A percentile compares a stretch with the other conserved stretches of the same genome.
phyloP scores from a whole-genome alignment of 1,140 invertebrate species.

The Choristoneura fumiferana region DNA sequence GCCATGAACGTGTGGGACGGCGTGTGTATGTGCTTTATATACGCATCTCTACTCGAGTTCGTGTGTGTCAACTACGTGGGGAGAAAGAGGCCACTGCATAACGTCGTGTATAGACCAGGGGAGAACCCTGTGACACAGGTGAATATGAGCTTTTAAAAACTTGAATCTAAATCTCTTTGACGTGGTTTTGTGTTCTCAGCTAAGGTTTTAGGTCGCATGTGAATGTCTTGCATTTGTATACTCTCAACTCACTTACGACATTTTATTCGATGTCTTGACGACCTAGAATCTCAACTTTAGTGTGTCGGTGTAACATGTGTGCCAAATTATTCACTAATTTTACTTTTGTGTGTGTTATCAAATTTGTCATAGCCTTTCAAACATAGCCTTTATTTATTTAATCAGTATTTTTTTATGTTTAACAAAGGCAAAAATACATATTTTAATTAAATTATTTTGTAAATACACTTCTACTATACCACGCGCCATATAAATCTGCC shows the following conservation, averaged over 20 bases:
- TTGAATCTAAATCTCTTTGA: constrained; percentile 7
- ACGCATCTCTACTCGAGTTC: constrained; percentile 94
- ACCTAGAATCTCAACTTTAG: constrained; percentile 1
- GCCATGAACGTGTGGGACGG: constrained; percentile 98
- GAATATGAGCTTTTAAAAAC: constrained; percentile 57
- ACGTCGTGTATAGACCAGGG: constrained; percentile 92
- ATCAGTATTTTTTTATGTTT: too few relatives aligned
- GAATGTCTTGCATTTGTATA: neutral
- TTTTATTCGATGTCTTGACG: neutral
- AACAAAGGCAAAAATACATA: too few relatives aligned
- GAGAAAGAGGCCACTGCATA: constrained; percentile 92
- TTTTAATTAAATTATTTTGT: neutral
- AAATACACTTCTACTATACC: neutral
- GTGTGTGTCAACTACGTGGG: constrained; percentile 97
- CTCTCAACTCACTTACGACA: neutral
- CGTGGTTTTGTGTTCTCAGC: constrained; percentile 10
- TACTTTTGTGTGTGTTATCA: neutral
- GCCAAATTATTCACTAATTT: neutral
- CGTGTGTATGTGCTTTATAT: constrained; percentile 98
- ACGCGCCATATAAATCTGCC: too few relatives aligned
- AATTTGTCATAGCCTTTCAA: too few relatives aligned
- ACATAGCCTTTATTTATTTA: too few relatives aligned
- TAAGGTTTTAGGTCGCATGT: constrained; percentile 8
- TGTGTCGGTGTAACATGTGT: constrained; percentile 2
- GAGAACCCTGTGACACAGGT: constrained; percentile 95